Evolutionary conservation across 1,140 invertebrate species (phyloP).

Genomic region (Paraescarpia echinospica): DNA sequence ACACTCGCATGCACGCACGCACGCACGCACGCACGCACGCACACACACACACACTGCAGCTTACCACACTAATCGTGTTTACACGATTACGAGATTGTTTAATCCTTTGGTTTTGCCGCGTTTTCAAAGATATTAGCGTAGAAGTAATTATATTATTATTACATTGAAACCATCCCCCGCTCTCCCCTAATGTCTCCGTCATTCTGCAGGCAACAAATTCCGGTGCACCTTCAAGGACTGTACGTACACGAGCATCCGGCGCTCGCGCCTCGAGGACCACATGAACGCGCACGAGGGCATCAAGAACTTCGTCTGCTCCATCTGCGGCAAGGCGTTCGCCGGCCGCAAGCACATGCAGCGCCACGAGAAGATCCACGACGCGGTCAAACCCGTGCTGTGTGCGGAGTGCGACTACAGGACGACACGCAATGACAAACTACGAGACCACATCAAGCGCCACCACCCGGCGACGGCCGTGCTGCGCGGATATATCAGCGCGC

Average conservation of each 20-base stretch:
- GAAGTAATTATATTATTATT: too few relatives aligned
- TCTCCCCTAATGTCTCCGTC: neutral
- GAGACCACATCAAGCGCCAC: constrained; percentile 12
- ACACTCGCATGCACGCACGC: too few relatives aligned
- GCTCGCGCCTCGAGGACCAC: constrained; percentile 11
- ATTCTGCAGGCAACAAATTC: constrained; percentile 17
- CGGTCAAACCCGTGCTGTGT: neutral
- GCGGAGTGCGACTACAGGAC: constrained; percentile 6
- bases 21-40: too few relatives aligned
- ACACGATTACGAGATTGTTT: too few relatives aligned
- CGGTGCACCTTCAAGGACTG: neutral
- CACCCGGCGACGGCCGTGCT: neutral
- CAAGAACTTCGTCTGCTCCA: constrained; percentile 14
- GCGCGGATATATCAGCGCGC: neutral
- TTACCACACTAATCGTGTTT: too few relatives aligned
- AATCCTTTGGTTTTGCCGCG: too few relatives aligned
- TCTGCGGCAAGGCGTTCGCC: constrained; percentile 19
- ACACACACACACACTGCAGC: too few relatives aligned
- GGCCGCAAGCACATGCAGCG: constrained; percentile 18
- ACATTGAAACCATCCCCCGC: too few relatives aligned
- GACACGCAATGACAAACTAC: constrained; percentile 17
- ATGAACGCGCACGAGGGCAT: constrained; percentile 10
- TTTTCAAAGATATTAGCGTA: too few relatives aligned
- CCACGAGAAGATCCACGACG: constrained; percentile 9
- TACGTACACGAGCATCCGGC: constrained; percentile 8